Evolutionary conservation across 2,113 vertebrate species (phyloP).

Genomic region (Psilopogon haemacephalus): DNA sequence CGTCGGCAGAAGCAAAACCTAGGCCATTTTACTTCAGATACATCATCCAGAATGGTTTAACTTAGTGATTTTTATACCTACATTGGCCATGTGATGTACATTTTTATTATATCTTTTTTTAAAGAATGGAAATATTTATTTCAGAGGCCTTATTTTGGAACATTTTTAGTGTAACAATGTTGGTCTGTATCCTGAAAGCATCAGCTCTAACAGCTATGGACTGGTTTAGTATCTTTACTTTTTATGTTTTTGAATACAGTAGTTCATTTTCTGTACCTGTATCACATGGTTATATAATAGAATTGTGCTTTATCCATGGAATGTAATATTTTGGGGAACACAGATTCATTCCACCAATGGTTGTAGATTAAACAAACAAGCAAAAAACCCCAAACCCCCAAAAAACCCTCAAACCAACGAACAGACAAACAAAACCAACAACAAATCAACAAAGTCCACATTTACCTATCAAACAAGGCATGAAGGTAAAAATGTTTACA

Average conservation of each 20-base stretch:
- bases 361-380: conserved; percentile 62
- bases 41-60: conserved; percentile 96
- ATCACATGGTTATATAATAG: conserved; percentile 80
- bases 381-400: neutral
- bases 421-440: conserved; percentile 24
- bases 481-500: conserved; percentile 90
- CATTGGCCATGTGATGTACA: conserved; percentile 87
- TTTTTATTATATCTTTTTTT: conserved; percentile 85
- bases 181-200: conserved; percentile 76
- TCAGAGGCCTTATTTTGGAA: conserved; percentile 93
- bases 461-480: conserved; percentile 75
- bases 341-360: conserved; percentile 73
- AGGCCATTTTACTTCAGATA: conserved; percentile 94
- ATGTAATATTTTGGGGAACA: conserved; percentile 85
- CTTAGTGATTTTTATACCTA: conserved; percentile 83
- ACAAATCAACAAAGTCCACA: conserved; percentile 37
- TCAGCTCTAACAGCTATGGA: conserved; percentile 78
- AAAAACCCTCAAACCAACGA: neutral
- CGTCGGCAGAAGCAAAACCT: conserved; percentile 95
- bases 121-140: conserved; percentile 91
- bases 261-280: conserved; percentile 77
- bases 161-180: conserved; percentile 82
- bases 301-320: conserved; percentile 82
- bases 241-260: conserved; percentile 78
- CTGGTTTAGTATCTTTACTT: conserved; percentile 76